Evolutionary conservation across 1,140 invertebrate genomes (phyloP), one percentile per base, ranked within the genome.

Genomic region (Aphis craccivora): DNA sequence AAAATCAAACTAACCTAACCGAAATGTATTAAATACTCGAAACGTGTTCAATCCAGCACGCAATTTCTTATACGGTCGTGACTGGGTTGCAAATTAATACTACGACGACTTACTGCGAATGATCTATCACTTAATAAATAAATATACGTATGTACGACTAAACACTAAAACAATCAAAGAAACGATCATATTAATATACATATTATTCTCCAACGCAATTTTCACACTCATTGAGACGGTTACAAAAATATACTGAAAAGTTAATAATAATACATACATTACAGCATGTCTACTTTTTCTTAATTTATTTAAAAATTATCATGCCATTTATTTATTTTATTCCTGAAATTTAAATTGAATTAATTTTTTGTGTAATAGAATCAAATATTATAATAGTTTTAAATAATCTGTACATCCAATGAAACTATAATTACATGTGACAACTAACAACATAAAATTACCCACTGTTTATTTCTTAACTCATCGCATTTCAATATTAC

Each of bases 1-100:
- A 48, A 48, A 91, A 91, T 91, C 25, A 91, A 91, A 91, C 90
- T 48, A n/a, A 67, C 55, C 37, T 48, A n/a, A 43, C 89, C 37
- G 18, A 90, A 76, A 91, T 48, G 23, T 45, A 81, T 91, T 91
- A 91, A 76, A 76, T 67, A 67, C 51, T 45, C 5, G 22, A 37
- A 67, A 91, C 40, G 60, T 91, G 40, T 91, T 76, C 45, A 30
- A 30, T 25, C 22, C 25, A 43, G 35, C 45, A 3, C 30, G 14
- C 55, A 91, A 91, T 91, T 81, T 67, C 55, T 91, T 76, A 91
- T 48, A 40, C 7, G 18, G 23, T 1, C 60, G 55, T 67, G 53
- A 91, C 53, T 43, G 30, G 40, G 35, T 67, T 91, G 60, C 25
- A 81, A 91, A 91, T 67, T 45, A 60, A 43, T 40, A 7, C 6